Base-by-base conservation (phyloP, 2,113 vertebrate genomes). In the Aphyosemion australe region DNA sequence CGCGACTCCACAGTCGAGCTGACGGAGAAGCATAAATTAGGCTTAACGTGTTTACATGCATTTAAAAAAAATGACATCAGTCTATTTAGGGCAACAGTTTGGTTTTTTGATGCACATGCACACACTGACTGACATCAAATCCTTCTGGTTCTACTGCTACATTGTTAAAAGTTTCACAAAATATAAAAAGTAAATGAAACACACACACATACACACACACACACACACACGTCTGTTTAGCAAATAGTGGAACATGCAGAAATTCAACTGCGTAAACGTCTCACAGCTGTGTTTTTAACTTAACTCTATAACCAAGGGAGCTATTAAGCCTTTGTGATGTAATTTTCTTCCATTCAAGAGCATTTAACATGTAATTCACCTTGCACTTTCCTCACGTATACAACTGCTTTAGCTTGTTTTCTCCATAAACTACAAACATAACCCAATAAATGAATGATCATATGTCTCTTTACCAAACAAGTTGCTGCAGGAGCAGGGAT, bases 201-300 rank as follows among this genome's bases (percentile, higher is more conserved):
- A 26, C 26, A 26, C 26, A 4, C 26, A 26, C 26, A 26, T 5
- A 26, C 34, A 37, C 34, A 26, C 26, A 26, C 26, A 26, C 26
- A 4, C 26, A 26, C 26, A 26, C 26, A 26, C 34, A 37, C 34
- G 7, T 37, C 34, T 37, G 34, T 16, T 13, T 45, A 61, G 52
- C 8, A 12, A 68, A 51, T 20, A 49, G 60, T 52, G 39, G 59
- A 78, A 81, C 49, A 79, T 67, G 51, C 50, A 73, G 45, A 77
- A 72, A 84, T 63, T 5, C 76, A 45, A 60, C 26, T 45, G 26
- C 3, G 32, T 26, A n/a, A 64, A 68, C n/a, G 3, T 79, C 34
- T 69, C 47, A 37, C 49, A 57, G 78, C 49, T 74, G 67, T 46
- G 64, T 50, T 83, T 58, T 84, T 85, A 47, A 50, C 8, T 49